Evolutionary conservation across 2,113 vertebrate genomes (phyloP), one percentile per base, ranked within the genome.

Genomic region (Panthera tigris): DNA sequence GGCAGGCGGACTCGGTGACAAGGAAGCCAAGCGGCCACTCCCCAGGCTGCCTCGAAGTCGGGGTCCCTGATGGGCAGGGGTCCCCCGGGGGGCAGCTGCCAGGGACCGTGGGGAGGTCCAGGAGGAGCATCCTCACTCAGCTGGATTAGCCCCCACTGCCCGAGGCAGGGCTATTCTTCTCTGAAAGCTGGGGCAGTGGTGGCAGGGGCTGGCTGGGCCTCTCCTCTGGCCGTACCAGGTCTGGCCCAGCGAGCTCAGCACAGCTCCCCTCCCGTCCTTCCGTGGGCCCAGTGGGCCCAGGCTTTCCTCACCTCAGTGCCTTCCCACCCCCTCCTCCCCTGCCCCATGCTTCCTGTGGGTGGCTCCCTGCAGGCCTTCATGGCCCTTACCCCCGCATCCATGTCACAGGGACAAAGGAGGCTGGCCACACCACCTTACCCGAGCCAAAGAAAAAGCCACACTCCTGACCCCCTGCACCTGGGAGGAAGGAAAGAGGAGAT

Each of bases 21-120:
- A 66, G 78, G 29, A 73, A 52, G 39, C 18, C 74, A 39, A 1
- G 0, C 31, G 74, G n/a, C 13, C 4, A 33, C 50, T 80, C 63
- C 16, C 13, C 12, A 33, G 69, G 84, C 31, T 57, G 86, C 57
- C 61, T 90, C 11, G 3, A 12, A 55, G 4, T 19, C 3, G 25
- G 57, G n/a, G 69, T 76, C 33, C 61, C n/a, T 7, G 0, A 23
- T 2, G 39, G 73, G 57, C 48, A 61, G 33, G n/a, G 33, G 5
- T 41, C n/a, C 55, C 41, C 7, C 4, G 1, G 1, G 5, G 50
- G 45, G 25, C 33, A 52, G 74, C 36, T 23, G 31, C 82, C 15
- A 0, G 1, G 14, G 31, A 29, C 21, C 55, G 4, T 6, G 4
- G 27, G 7, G 4, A 61, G 27, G 57, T 63, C 80, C 4, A 6